phyloP scores from a whole-genome alignment of 1,140 invertebrate genomes.

The Penaeus chinensis region DNA sequence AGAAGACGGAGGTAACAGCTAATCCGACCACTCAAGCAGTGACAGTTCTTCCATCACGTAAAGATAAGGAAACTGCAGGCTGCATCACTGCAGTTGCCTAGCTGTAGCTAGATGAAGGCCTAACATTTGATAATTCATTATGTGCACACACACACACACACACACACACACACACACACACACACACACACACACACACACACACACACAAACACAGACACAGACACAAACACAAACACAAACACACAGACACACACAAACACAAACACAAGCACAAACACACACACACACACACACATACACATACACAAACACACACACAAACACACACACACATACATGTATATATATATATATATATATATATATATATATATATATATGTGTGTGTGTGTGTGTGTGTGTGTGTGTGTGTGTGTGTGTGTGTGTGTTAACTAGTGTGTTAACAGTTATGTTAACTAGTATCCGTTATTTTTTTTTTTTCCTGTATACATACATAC shows the following conservation, averaged over 20 bases:
- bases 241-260: background rate
- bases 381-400: too few relatives aligned
- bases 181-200: background rate
- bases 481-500: background rate
- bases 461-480: too few relatives aligned
- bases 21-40: too few relatives aligned
- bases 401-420: too few relatives aligned
- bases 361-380: background rate
- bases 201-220: background rate
- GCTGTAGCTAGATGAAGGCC: background rate
- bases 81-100: too few relatives aligned
- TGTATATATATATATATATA: background rate
- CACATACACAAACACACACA: background rate
- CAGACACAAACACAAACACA: background rate
- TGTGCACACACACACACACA: background rate
- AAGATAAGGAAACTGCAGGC: too few relatives aligned
- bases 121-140: background rate
- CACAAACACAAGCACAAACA: background rate
- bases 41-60: too few relatives aligned
- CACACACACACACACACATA: background rate
- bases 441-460: background rate
- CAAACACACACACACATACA: background rate
- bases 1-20: too few relatives aligned
- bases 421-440: too few relatives aligned
- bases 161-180: background rate